These are phyloP conservation scores for Malacoraja senta DNA, from an alignment of 2,797 vertebrate genomes.

Conservation along the genomic window DNA sequence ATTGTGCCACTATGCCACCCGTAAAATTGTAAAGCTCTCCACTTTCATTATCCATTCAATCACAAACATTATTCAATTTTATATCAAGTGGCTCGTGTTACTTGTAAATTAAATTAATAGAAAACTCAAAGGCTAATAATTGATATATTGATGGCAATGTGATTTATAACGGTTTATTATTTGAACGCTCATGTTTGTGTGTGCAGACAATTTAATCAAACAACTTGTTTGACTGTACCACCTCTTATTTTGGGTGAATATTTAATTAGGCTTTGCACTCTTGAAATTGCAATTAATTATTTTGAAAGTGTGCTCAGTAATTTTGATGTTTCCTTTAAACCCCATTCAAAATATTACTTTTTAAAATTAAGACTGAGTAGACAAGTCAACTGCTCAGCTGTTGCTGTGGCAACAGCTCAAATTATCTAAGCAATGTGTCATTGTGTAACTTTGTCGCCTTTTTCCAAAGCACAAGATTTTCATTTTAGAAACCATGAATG, in stretches of 20 bases:
- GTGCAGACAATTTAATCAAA: too few relatives aligned
- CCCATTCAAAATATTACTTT: background rate
- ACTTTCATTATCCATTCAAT: too few relatives aligned
- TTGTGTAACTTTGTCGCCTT: background rate
- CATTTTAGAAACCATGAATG: background rate
- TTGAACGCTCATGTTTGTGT: too few relatives aligned
- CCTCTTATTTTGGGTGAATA: background rate
- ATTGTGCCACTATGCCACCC: too few relatives aligned
- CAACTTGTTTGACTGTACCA: background rate
- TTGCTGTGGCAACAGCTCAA: background rate
- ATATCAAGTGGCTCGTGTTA: background rate
- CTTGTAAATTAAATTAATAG: background rate
- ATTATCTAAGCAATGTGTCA: background rate
- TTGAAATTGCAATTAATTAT: background rate
- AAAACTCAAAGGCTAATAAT: background rate
- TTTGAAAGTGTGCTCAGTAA: background rate
- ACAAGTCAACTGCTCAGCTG: background rate
- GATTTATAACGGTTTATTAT: background rate
- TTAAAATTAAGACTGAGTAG: background rate
- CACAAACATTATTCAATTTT: background rate
- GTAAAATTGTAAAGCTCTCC: too few relatives aligned
- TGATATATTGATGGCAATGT: background rate
- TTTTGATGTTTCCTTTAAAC: background rate
- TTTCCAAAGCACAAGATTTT: background rate
- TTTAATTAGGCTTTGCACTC: background rate